Evolutionary conservation across 2,113 vertebrate species (phyloP).

Genomic region (Archocentrus centrarchus): DNA sequence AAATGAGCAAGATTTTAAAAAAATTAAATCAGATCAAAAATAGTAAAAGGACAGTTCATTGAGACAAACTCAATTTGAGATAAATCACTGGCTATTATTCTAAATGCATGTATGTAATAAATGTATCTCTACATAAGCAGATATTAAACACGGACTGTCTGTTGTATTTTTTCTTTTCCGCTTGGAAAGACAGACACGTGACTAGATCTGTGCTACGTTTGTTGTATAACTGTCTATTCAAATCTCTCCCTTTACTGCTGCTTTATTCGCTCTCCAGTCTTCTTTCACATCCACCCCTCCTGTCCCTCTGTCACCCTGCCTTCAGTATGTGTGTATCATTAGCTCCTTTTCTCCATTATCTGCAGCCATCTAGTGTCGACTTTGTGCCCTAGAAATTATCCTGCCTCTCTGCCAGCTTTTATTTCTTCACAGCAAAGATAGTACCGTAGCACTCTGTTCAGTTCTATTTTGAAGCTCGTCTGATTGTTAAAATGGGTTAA

Average conservation of each 20-base stretch:
- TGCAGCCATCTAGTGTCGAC: slow-evolving; percentile 87
- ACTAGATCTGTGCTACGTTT: not conserved
- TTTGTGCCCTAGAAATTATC: slow-evolving; percentile 79
- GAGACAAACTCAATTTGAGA: not conserved
- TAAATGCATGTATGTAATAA: not conserved
- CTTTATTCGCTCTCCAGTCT: slow-evolving; percentile 10
- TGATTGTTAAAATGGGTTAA: not conserved
- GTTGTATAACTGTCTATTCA: not conserved
- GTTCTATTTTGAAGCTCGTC: slow-evolving; percentile 6
- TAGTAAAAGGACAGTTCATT: not conserved
- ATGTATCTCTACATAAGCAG: not conserved
- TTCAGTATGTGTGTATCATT: slow-evolving; percentile 74
- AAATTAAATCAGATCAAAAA: not conserved
- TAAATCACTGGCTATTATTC: not conserved
- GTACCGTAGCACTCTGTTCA: not conserved
- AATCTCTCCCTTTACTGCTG: slow-evolving; percentile 15
- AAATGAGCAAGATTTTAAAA: not conserved
- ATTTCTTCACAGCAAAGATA: slow-evolving; percentile 39
- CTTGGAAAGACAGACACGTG: not conserved
- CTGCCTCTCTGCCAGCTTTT: slow-evolving; percentile 45
- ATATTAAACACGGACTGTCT: not conserved
- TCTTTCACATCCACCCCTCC: slow-evolving; percentile 3
- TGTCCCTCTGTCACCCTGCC: slow-evolving; percentile 36
- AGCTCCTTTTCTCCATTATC: slow-evolving; percentile 83
- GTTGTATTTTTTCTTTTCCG: not conserved